Percentiles rank a stretch among this genome's conserved stretches.
Evolutionary conservation across 2,113 vertebrate genomes (phyloP).

Genomic region (Menura novaehollandiae): DNA sequence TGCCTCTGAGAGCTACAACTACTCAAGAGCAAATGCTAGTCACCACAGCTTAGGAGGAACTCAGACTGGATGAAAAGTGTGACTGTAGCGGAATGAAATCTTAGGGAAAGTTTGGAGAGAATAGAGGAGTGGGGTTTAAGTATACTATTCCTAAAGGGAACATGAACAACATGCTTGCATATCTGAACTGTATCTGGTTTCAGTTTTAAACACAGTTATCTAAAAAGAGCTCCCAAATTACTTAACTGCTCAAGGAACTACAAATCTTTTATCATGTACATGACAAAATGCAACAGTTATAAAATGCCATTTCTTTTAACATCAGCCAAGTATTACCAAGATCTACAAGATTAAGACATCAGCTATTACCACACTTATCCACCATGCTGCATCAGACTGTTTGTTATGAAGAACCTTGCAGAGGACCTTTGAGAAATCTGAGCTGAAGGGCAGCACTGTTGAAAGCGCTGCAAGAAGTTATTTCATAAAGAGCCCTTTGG

Average conservation of each 20-base stretch:
- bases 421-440: neutral
- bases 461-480: neutral
- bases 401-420: neutral
- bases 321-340: neutral
- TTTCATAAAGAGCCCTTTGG: neutral
- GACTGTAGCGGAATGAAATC: neutral
- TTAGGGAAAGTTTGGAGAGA: neutral
- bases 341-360: neutral
- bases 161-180: neutral
- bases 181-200: neutral
- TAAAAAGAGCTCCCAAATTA: neutral
- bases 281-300: neutral
- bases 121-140: neutral
- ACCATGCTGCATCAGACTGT: neutral
- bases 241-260: neutral
- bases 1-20: conserved; percentile 17
- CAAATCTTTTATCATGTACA: neutral
- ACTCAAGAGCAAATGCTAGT: neutral
- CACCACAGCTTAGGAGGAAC: neutral
- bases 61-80: neutral
- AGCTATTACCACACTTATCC: neutral
- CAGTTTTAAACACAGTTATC: neutral
- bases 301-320: neutral
- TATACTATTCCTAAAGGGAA: neutral
- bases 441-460: neutral